Percentiles rank a stretch among this genome's conserved stretches.
phyloP scores from a whole-genome alignment of 2,797 vertebrate species.

The Myotis vivesi region DNA sequence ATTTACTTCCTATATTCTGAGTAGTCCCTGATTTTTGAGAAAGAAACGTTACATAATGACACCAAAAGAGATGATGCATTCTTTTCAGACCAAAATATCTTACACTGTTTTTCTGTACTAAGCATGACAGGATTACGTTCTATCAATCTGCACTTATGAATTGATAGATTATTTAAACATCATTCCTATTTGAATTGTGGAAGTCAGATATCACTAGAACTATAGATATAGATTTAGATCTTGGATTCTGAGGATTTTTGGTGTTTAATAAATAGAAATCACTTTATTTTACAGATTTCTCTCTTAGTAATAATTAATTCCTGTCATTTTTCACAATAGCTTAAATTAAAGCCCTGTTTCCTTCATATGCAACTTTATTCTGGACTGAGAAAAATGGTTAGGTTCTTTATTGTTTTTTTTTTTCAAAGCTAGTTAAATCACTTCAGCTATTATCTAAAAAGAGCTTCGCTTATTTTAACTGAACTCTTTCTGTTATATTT shows the following conservation, averaged over 20 bases:
- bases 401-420: neutral
- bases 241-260: neutral
- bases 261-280: constrained; percentile 6
- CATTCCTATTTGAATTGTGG: neutral
- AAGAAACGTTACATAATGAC: neutral
- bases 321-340: neutral
- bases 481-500: constrained; percentile 9
- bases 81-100: neutral
- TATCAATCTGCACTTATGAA: neutral
- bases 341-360: neutral
- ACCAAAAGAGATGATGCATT: neutral
- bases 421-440: neutral
- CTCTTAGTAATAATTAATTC: neutral
- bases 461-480: neutral
- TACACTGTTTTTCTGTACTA: neutral
- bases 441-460: constrained; percentile 38
- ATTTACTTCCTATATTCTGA: neutral
- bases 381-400: neutral
- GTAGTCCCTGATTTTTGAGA: neutral
- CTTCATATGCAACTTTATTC: neutral
- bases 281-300: constrained; percentile 31
- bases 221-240: neutral
- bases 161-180: neutral
- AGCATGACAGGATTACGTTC: neutral
- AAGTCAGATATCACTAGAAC: neutral